Base-by-base conservation (phyloP, 1,140 invertebrate species). In the Maconellicoccus hirsutus region DNA sequence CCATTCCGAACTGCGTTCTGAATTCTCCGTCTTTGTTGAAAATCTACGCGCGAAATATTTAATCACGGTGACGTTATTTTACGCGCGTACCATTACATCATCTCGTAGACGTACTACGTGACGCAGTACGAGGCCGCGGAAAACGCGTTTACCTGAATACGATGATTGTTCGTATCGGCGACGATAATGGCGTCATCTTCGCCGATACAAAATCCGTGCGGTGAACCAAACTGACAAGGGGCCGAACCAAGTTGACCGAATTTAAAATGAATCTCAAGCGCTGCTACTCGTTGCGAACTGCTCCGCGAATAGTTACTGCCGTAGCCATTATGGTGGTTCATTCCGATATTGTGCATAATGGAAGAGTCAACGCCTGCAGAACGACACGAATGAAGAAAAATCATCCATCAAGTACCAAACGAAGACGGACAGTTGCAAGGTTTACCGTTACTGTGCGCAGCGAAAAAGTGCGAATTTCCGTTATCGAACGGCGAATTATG, bases 101-200 rank as follows among this genome's bases (percentile, higher is more conserved):
- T n/a, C n/a, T n/a, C n/a, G n/a, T n/a, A n/a, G n/a, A n/a, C n/a
- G n/a, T n/a, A n/a, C n/a, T n/a, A n/a, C n/a, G n/a, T n/a, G n/a
- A n/a, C n/a, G n/a, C n/a, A n/a, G n/a, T 69, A 21, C 8, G 23
- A 69, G n/a, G 21, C 23, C 63, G 23, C 7, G 27, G 12, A 16
- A 6, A 69, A 69, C 14, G 63, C 63, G 61, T 19, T 8, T 78
- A 95, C 90, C 80, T 93, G 91, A 77, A 97, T 94, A 70, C 94
- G 86, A 81, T 97, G 94, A 80, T 97, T 97, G 79, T 96, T 95
- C 0, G 95, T 98, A 79, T 98, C 95, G 21, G 94, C 94, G 21
- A 94, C 92, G 75, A 97, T 92, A 75, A 95, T 93, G 77, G 96
- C 94, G 81, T 98, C 93, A 77, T 96, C 92, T 59, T 88, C 83